Conservation (phyloP, 2,113 vertebrate genomes). For the Mola mola region DNA sequence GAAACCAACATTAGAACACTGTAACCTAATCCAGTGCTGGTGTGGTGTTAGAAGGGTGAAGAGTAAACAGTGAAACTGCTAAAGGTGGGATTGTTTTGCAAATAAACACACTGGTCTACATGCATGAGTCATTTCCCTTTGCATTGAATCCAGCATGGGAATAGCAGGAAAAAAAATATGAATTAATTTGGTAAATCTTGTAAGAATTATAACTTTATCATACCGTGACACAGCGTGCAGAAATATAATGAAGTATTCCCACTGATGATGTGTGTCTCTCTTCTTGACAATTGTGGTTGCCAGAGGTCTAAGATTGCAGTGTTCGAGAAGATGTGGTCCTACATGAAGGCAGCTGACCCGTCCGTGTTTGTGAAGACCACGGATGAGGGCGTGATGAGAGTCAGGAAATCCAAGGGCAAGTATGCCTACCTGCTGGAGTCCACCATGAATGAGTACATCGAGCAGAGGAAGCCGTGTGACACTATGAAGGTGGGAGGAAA, state of each 20-base stretch:
- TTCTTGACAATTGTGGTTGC: constrained; percentile 1
- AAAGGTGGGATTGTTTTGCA: too few relatives aligned
- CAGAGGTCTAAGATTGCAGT: constrained; percentile 97
- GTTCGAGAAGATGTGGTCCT: constrained; percentile 99
- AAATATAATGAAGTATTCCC: neutral
- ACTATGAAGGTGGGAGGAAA: constrained; percentile 99
- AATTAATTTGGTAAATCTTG: too few relatives aligned
- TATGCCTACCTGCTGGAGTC: constrained; percentile 98
- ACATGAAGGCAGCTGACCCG: constrained; percentile 98
- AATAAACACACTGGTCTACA: neutral
- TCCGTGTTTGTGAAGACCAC: constrained; percentile 98
- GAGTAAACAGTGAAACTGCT: neutral
- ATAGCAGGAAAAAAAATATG: too few relatives aligned
- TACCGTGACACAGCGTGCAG: too few relatives aligned
- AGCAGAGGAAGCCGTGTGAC: constrained; percentile 97
- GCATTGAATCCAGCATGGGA: neutral
- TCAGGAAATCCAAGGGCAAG: constrained; percentile 98
- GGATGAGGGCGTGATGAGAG: constrained; percentile 95
- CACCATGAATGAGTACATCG: constrained; percentile 99
- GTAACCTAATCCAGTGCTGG: neutral
- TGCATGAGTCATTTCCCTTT: neutral
- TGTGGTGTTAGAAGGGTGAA: neutral
- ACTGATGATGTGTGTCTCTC: constrained; percentile 1
- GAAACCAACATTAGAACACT: neutral
- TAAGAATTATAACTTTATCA: too few relatives aligned